Base-by-base conservation (phyloP, 2,113 vertebrate species). In the Melanostigma gelatinosum region DNA sequence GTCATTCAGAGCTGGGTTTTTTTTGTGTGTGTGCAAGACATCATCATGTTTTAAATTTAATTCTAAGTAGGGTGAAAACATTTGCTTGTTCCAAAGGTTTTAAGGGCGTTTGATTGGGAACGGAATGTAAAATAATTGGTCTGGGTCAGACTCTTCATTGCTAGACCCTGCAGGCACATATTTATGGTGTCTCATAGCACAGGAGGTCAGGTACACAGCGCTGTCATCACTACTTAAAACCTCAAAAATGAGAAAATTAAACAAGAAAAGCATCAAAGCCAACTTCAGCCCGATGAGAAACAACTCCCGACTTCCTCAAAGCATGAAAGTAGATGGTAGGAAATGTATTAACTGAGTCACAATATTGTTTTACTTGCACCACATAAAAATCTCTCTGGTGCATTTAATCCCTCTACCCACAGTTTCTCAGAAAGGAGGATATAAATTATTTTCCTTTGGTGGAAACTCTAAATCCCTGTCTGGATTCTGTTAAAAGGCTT, bases 401-500 rank as follows among this genome's bases (percentile, higher is more conserved):
- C 72, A 90, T 92, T 94, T 94, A 95, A 95, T 95, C 94, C 92
- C 91, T 92, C 89, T 93, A 90, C 90, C 86, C 89, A 94, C 93
- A 92, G 87, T 94, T 95, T 95, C 90, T 85, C 83, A 89, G 90
- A 92, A 91, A 93, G 88, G 89, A 94, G 91, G 91, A 90, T 91
- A 92, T 90, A 94, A 95, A 95, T 95, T 92, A 94, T 93, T 95
- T 95, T 95, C 86, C 93, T 94, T 94, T 90, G 85, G 91, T 93
- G 90, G 86, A 91, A 94, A 92, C 84, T 81, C 89, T 86, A 95
- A 95, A 95, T 95, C 94, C 94, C 93, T 92, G 91, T 92, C 93
- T 93, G 93, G 92, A 93, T 95, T 96, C 93, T 93, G 93, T 95
- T 94, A 95, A 95, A 95, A 95, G 94, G 95, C 94, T 95, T 95